Evolutionary conservation across 2,888 invertebrate genomes (phyloP).

Genomic region (Pseudoips prasinana): DNA sequence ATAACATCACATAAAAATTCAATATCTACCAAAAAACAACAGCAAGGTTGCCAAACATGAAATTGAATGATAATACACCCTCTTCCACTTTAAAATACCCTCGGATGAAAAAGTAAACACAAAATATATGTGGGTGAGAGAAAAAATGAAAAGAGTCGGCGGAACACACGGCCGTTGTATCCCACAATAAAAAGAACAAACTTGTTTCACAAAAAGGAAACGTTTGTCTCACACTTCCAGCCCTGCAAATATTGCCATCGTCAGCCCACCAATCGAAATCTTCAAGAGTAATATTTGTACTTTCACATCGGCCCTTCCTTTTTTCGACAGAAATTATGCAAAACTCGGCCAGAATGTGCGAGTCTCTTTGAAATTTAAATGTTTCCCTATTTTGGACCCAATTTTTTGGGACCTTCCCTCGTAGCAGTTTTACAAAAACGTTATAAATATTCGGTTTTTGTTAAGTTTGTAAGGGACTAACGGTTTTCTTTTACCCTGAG

Average conservation of each 20-base stretch:
- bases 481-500: too few relatives aligned
- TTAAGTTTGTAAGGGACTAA: background rate
- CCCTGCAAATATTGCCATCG: slow-evolving; percentile 48
- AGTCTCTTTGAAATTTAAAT: slow-evolving; percentile 32
- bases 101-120: slow-evolving; percentile 8
- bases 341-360: slow-evolving; percentile 21
- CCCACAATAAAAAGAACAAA: slow-evolving; percentile 46
- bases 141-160: slow-evolving; percentile 23
- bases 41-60: slow-evolving; percentile 6
- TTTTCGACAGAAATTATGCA: slow-evolving; percentile 27
- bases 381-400: slow-evolving; percentile 14
- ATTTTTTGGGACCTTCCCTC: slow-evolving; percentile 17
- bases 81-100: slow-evolving; percentile 1
- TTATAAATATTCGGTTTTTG: slow-evolving; percentile 19
- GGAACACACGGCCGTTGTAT: slow-evolving; percentile 37
- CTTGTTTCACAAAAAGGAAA: slow-evolving; percentile 51
- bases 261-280: slow-evolving; percentile 40
- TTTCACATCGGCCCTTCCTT: slow-evolving; percentile 27
- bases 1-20: too few relatives aligned
- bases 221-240: slow-evolving; percentile 35
- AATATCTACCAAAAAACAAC: background rate
- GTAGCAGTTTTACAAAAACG: slow-evolving; percentile 17
- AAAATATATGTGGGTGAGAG: slow-evolving; percentile 12
- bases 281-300: slow-evolving; percentile 36
- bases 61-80: slow-evolving; percentile 5